Conservation (phyloP, 2,888 invertebrate genomes). For the Leucophenga maculata region DNA sequence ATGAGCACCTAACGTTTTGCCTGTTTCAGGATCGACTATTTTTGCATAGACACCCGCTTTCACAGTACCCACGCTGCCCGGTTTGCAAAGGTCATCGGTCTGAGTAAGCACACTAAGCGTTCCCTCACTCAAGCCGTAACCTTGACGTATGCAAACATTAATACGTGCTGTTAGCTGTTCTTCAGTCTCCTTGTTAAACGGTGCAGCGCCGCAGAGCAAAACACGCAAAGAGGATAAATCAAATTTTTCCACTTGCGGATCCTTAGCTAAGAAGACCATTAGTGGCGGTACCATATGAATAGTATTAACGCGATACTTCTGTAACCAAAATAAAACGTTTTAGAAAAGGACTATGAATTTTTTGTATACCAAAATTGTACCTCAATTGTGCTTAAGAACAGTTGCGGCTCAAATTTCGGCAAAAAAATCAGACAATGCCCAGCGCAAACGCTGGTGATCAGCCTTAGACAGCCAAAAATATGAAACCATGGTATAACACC, state of each 20-base stretch:
- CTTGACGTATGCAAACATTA: constrained; percentile 77
- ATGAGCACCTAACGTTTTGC: constrained; percentile 77
- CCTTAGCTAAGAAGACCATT: constrained; percentile 86
- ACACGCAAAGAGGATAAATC: constrained; percentile 81
- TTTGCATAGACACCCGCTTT: constrained; percentile 79
- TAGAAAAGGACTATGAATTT: no score
- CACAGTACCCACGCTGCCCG: constrained; percentile 80
- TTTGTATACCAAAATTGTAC: no score
- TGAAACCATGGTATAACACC: constrained; percentile 90
- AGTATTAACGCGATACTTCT: constrained; percentile 76
- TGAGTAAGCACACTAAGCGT: constrained; percentile 76
- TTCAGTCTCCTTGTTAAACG: constrained; percentile 82
- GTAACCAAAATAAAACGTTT: no score
- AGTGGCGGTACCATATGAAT: constrained; percentile 87
- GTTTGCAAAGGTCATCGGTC: constrained; percentile 70
- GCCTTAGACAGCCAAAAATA: constrained; percentile 82
- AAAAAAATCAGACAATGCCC: constrained; percentile 76
- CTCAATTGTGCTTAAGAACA: constrained; percentile 82
- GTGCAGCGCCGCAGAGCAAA: constrained; percentile 87
- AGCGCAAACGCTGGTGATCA: constrained; percentile 76
- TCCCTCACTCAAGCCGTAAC: constrained; percentile 87
- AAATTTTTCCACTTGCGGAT: constrained; percentile 83
- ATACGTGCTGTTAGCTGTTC: constrained; percentile 72
- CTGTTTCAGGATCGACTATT: constrained; percentile 78
- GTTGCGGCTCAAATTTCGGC: constrained; percentile 81